These are phyloP conservation scores for Cecropterus lyciades DNA, from an alignment of 1,140 invertebrate genomes.

Conservation along the genomic window DNA sequence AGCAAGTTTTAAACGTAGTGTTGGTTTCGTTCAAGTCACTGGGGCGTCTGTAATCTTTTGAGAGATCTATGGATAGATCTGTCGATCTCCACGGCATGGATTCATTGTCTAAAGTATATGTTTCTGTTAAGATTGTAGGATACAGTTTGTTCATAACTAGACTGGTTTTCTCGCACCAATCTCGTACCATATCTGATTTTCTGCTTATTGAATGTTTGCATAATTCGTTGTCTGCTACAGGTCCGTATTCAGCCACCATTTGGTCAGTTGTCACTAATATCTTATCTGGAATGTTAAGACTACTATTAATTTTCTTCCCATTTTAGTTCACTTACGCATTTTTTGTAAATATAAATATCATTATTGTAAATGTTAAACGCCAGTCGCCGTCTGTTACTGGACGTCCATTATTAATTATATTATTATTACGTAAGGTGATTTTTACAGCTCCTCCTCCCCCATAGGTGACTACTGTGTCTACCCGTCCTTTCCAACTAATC, in stretches of 20 bases:
- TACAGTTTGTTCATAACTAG: constrained; percentile 74
- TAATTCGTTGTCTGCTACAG: constrained; percentile 47
- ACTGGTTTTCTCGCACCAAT: constrained; percentile 75
- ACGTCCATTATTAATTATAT: too few species aligned
- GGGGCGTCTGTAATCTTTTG: constrained; percentile 38
- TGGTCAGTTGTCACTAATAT: constrained; percentile 85
- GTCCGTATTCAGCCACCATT: constrained; percentile 85
- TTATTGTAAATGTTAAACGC: too few species aligned
- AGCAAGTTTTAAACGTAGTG: constrained; percentile 63
- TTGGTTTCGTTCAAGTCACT: constrained; percentile 42
- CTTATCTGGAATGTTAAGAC: constrained; percentile 84
- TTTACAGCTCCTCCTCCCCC: too few species aligned
- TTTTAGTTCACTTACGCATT: too few species aligned
- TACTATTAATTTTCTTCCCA: constrained; percentile 1
- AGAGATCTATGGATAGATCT: constrained; percentile 49
- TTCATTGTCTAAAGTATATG: constrained; percentile 60
- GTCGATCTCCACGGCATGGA: constrained; percentile 48
- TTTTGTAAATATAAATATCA: too few species aligned
- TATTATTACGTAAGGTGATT: too few species aligned
- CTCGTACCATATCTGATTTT: constrained; percentile 73
- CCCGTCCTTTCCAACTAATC: too few species aligned
- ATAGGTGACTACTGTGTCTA: too few species aligned
- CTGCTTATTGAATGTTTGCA: constrained; percentile 44
- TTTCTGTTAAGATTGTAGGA: constrained; percentile 69
- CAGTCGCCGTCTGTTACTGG: too few species aligned